Evolutionary conservation across 37 sponge, comb jelly and placozoan species (phyloP), one percentile per base, ranked within the genome.

Genomic region (Cladorhizidae sp.): DNA sequence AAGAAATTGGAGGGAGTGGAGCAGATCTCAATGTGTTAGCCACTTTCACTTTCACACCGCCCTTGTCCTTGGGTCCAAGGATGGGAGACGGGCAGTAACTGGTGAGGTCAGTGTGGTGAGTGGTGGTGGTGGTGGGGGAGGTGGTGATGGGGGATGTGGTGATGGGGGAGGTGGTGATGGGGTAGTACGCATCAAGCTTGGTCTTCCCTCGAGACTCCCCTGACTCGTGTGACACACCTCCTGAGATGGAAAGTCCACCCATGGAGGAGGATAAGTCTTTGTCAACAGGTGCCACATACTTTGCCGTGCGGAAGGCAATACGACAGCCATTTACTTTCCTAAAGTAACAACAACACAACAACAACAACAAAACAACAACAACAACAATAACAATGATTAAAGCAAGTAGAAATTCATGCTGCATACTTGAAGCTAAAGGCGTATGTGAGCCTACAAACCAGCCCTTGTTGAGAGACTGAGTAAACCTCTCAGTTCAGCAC

Each of bases 321-420:
- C 82, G 67, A 25, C 83, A 25, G 12, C 79, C 80, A 23, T 91
- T 86, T 1, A 86, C 72, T 55, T 90, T 90, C 73, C 91, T 90
- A 56, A 3, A 74, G n/a, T n/a, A 11, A 23, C 35, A 67, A 45
- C 62, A 61, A 38, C 17, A 23, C 35, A 67, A 45, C 62, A 61
- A 61, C 7, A 61, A 17, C 12, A 12, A 28, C 15, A 29, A 6
- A 61, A 29, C 12, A n/a, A n/a, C n/a, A n/a, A n/a, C n/a, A n/a
- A n/a, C n/a, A n/a, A n/a, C n/a, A n/a, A n/a, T n/a, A n/a, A n/a
- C n/a, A n/a, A n/a, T n/a, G n/a, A n/a, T n/a, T n/a, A n/a, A n/a
- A n/a, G n/a, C n/a, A n/a, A n/a, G n/a, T n/a, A n/a, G n/a, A n/a
- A n/a, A n/a, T n/a, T n/a, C n/a, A n/a, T n/a, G n/a, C n/a, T n/a